phyloP scores from a whole-genome alignment of 1,140 invertebrate genomes.

The Caenorhabditis tropicalis region DNA sequence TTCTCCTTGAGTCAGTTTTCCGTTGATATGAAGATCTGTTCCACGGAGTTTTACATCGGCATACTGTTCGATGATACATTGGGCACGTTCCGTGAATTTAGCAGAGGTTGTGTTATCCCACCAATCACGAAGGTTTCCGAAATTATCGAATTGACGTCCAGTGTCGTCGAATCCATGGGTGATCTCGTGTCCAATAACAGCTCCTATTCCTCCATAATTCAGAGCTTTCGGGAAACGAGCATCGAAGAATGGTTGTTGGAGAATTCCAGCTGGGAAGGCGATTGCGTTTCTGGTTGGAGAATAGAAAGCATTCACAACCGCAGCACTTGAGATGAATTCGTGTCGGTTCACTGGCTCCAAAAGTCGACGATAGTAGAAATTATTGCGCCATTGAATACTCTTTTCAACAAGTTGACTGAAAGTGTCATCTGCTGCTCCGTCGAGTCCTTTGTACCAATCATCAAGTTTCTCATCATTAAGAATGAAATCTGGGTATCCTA shows the following conservation, averaged over 20 bases:
- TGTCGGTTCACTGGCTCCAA: conserved; percentile 74
- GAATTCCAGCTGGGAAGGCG: conserved; percentile 78
- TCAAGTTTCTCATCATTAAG: conserved; percentile 75
- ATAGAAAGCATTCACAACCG: conserved; percentile 77
- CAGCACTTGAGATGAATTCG: conserved; percentile 75
- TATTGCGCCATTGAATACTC: conserved; percentile 74
- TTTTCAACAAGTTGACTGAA: conserved; percentile 74
- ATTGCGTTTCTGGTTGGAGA: conserved; percentile 77
- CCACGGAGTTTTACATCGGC: conserved; percentile 62
- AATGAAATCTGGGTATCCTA: conserved; percentile 76
- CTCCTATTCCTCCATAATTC: conserved; percentile 70
- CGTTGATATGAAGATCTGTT: conserved; percentile 72
- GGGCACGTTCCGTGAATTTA: conserved; percentile 77
- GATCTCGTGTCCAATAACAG: conserved; percentile 76
- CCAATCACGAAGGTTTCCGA: conserved; percentile 86
- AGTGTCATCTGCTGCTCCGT: conserved; percentile 71
- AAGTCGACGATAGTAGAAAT: conserved; percentile 74
- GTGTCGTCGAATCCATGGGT: conserved; percentile 75
- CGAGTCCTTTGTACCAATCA: conserved; percentile 73
- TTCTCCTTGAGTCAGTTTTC: conserved; percentile 74
- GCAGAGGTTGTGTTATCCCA: conserved; percentile 76
- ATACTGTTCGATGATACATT: conserved; percentile 90
- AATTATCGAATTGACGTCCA: conserved; percentile 85
- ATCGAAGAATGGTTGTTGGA: conserved; percentile 78
- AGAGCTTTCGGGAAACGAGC: conserved; percentile 76